Percentiles rank a stretch among this genome's conserved stretches.
Evolutionary conservation across 2,113 vertebrate species (phyloP).

Genomic region (Pimephales promelas): DNA sequence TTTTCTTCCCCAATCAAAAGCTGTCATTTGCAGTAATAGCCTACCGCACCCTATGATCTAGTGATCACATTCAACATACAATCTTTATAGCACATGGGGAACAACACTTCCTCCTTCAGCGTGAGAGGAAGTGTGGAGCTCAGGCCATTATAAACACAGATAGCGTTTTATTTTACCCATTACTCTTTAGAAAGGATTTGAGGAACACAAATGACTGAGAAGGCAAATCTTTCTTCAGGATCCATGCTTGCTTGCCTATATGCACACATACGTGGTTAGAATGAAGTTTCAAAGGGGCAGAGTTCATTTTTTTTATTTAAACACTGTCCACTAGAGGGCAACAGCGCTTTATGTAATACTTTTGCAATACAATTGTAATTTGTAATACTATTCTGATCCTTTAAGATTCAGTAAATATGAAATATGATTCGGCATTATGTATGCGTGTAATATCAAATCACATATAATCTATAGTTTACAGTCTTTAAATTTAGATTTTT

Average conservation of each 20-base stretch:
- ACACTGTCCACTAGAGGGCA: conserved; percentile 22
- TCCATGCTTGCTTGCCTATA: too few species aligned
- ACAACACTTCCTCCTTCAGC: background rate
- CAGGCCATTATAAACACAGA: background rate
- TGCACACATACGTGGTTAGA: background rate
- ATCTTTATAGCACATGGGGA: background rate
- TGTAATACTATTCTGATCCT: background rate
- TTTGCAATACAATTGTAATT: too few species aligned
- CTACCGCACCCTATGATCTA: background rate
- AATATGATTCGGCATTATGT: background rate
- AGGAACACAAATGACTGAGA: background rate
- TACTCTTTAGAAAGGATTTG: background rate
- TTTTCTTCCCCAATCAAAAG: background rate
- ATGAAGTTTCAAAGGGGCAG: background rate
- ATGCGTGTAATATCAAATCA: background rate
- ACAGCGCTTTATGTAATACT: background rate
- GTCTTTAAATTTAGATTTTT: background rate
- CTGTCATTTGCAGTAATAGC: conserved; percentile 8
- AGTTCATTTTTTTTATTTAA: background rate
- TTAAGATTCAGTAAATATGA: background rate
- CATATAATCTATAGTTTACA: background rate
- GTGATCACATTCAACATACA: background rate
- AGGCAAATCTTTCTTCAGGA: background rate
- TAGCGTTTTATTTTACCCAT: background rate
- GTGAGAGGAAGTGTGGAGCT: background rate